These are phyloP conservation scores for Hymenopus coronatus DNA, from an alignment of 2,888 invertebrate species.

Conservation along the genomic window DNA sequence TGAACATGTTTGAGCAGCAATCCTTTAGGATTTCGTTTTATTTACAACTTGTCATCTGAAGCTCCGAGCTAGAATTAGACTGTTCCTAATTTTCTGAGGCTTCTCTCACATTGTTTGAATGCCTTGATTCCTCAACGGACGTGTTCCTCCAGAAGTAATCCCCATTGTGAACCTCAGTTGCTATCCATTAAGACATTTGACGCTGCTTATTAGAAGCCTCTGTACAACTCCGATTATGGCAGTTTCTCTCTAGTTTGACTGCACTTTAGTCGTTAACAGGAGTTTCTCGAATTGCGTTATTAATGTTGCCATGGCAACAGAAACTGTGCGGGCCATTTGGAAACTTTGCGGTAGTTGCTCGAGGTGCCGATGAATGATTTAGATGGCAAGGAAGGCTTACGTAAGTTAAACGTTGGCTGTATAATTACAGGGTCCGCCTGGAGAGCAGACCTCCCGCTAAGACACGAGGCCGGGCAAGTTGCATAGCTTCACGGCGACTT, in stretches of 20 bases:
- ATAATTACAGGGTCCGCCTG: background rate
- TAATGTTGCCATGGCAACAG: background rate
- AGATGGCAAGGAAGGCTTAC: background rate
- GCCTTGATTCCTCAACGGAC: no score
- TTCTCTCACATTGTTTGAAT: no score
- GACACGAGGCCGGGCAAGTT: background rate
- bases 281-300: background rate
- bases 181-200: no score
- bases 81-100: no score
- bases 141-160: no score
- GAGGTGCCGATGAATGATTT: background rate
- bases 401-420: background rate
- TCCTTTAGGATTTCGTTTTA: no score
- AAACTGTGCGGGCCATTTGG: background rate
- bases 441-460: background rate
- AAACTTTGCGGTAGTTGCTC: background rate
- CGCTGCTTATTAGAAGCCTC: background rate
- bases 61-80: no score
- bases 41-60: no score
- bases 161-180: no score
- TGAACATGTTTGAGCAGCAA: no score
- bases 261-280: background rate
- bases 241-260: background rate
- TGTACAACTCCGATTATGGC: background rate
- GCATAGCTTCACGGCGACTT: background rate